phyloP scores from a whole-genome alignment of 2,797 vertebrate genomes.

The Parotocinclus haroldoi region DNA sequence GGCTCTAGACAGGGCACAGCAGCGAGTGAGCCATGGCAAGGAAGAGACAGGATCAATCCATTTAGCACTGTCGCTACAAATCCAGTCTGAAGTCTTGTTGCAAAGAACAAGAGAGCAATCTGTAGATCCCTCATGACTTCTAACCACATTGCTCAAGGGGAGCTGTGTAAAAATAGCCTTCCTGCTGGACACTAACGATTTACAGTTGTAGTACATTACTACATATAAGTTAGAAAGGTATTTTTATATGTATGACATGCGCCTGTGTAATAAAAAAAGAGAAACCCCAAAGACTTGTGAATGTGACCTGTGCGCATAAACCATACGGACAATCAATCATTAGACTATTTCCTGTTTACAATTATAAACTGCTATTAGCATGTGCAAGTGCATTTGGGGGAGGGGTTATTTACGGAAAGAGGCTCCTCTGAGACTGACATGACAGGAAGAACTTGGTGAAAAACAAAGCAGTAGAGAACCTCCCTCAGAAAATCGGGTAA shows the following conservation, averaged over 20 bases:
- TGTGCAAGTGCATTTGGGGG: not conserved
- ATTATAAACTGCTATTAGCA: not conserved
- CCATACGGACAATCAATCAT: not conserved
- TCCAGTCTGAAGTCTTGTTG: constrained; percentile 40
- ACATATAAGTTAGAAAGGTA: not conserved
- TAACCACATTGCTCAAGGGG: constrained; percentile 10
- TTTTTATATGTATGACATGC: not conserved
- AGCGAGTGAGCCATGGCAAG: constrained; percentile 12
- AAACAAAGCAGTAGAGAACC: constrained; percentile 17
- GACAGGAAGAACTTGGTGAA: not conserved
- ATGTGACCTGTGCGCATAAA: constrained; percentile 3
- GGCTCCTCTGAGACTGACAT: constrained; percentile 13
- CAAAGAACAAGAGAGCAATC: constrained; percentile 22
- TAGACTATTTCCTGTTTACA: constrained; percentile 5
- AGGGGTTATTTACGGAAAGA: not conserved
- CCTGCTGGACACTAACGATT: constrained; percentile 11
- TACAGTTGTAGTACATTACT: not conserved
- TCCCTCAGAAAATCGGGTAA: constrained; percentile 15
- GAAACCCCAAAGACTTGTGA: not conserved
- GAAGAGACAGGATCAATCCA: constrained; percentile 43
- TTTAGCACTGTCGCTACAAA: constrained; percentile 43
- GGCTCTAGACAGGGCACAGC: constrained; percentile 24
- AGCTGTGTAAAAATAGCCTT: constrained; percentile 29
- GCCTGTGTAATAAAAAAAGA: too few relatives aligned
- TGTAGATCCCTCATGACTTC: constrained; percentile 37